Base-by-base conservation (phyloP, 2,113 vertebrate species). In the Panthera leo region DNA sequence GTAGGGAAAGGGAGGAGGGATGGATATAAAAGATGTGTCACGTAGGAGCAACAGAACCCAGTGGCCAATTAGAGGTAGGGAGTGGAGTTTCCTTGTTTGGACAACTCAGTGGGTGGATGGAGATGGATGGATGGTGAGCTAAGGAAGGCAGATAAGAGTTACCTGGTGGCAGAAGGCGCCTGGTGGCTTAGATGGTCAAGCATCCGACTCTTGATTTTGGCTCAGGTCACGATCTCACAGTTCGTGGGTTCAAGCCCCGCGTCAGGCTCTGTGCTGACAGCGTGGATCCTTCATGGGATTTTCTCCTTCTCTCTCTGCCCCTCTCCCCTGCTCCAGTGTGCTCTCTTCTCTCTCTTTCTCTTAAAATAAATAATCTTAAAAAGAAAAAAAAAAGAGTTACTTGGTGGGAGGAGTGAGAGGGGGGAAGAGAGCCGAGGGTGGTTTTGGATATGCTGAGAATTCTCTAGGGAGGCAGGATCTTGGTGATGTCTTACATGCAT, bases 371-470 rank as follows among this genome's bases (percentile, higher is more conserved):
- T 61, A 61, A 61, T 61, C 21, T 23, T 61, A 61, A 61, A 61
- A 61, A 61, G 21, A 15, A 53, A 58, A 58, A 51, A 19, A 63
- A 11, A 1, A 5, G 78, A 70, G n/a, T 45, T 70, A 16, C 29
- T 34, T 15, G 14, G 48, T 39, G 68, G 67, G 73, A 51, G 58
- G 85, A 9, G 13, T 36, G 16, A 55, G 15, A 18, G 63, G 29
- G 48, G 10, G 10, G 27, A 16, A 48, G 23, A 11, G 23, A 25
- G 10, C 0, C 0, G 15, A 3, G 31, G 27, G 9, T 3, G 0
- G 18, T 67, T 89, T 76, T 53, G 70, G 8, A 63, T 15, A 3
- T 21, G 53, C 67, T 31, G 67, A 84, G 55, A 53, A 58, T 29
- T 5, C 42, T 10, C n/a, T 8, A 16, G 11, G 14, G 53, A 61